These are phyloP conservation scores for human DNA, from an alignment of 2,113 vertebrate species.

Conservation along the genomic window DNA sequence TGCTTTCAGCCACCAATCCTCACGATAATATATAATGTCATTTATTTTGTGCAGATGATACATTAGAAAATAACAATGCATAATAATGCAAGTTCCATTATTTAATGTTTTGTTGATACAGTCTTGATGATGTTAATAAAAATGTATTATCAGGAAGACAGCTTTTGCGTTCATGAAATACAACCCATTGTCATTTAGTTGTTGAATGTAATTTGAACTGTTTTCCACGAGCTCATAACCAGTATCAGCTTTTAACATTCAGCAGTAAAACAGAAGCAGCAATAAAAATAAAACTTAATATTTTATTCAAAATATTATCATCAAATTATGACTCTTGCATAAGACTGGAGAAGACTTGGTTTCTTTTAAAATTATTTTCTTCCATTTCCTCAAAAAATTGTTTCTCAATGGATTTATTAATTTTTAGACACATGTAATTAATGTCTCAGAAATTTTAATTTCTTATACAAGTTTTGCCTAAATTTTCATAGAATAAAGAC, in stretches of 20 bases:
- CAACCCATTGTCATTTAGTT: background rate
- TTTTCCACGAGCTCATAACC: constrained; percentile 21
- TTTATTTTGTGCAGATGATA: background rate
- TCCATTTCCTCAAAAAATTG: background rate
- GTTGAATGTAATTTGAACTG: constrained; percentile 27
- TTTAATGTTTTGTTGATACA: background rate
- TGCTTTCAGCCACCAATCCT: background rate
- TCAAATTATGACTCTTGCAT: background rate
- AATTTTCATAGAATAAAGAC: background rate
- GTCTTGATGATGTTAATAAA: background rate
- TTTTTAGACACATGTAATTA: background rate
- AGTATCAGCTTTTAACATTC: background rate
- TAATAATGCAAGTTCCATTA: background rate
- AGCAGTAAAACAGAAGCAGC: background rate
- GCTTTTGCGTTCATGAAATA: background rate
- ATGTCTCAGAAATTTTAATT: background rate
- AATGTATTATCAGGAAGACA: background rate
- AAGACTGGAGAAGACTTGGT: background rate
- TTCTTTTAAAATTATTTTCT: background rate
- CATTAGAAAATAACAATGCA: background rate
- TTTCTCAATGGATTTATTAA: background rate
- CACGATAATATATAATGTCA: background rate
- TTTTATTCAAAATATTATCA: background rate
- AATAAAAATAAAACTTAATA: background rate
- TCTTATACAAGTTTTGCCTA: background rate